Conservation (phyloP, 1,140 invertebrate species). For the Heliconius nattereri region DNA sequence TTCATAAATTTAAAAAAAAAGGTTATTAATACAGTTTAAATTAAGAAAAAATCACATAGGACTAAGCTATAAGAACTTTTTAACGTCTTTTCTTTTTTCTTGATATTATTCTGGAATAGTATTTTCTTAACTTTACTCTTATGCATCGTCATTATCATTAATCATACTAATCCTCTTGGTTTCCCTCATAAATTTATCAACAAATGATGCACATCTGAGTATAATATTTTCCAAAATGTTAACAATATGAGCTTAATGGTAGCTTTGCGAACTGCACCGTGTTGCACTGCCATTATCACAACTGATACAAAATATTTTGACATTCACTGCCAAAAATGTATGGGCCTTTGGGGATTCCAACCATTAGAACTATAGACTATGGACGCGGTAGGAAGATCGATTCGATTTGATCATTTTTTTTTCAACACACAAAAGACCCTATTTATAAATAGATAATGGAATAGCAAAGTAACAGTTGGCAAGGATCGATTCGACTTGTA, state of each 20-base stretch:
- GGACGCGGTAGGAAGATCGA: constrained; percentile 69
- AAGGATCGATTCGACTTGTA: constrained; percentile 63
- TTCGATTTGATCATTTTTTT: constrained; percentile 75
- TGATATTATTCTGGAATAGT: background rate
- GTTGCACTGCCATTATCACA: constrained; percentile 63
- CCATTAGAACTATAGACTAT: constrained; percentile 52
- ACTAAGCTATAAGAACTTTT: no score
- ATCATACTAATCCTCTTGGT: constrained; percentile 34
- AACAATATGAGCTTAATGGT: constrained; percentile 73
- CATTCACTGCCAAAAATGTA: constrained; percentile 68
- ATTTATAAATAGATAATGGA: constrained; percentile 77
- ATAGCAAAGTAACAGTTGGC: constrained; percentile 66
- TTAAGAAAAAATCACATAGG: no score
- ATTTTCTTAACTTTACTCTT: background rate
- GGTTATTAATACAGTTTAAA: no score
- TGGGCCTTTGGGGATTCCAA: constrained; percentile 68
- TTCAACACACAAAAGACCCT: constrained; percentile 64
- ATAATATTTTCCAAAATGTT: constrained; percentile 59
- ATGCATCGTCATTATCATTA: constrained; percentile 21
- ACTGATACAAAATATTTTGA: constrained; percentile 79
- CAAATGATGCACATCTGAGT: constrained; percentile 66
- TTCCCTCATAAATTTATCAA: constrained; percentile 32
- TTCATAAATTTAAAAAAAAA: background rate
- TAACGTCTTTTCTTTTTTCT: background rate
- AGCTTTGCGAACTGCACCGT: constrained; percentile 57